Evolutionary conservation across 2,797 vertebrate species (phyloP), one percentile per base, ranked within the genome.

Genomic region (Danio tinwini): DNA sequence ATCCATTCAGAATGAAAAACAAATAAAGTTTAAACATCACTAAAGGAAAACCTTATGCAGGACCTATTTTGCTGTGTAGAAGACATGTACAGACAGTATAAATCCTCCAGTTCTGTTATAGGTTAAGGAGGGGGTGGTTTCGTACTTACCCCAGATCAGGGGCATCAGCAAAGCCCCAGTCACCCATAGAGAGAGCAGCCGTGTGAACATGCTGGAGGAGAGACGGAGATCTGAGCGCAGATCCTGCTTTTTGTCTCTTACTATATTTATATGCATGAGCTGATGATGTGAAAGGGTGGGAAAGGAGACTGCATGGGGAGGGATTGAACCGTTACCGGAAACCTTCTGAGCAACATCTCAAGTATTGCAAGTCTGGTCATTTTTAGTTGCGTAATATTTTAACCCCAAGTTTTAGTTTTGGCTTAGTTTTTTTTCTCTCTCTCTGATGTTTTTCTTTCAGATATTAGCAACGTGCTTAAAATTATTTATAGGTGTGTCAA

Each of bases 121-220:
- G 49, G 17, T 70, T 71, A 29, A 70, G 4, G n/a, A n/a, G 37
- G 50, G 17, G 10, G 5, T 2, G 10, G 58, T 64, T 21, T 42
- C 67, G 64, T 86, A 91, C 92, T 92, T 87, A 93, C 91, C 91
- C 13, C 74, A 74, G 85, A 85, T 89, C 39, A 75, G 53, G 12
- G 29, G 13, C 83, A 88, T 72, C 80, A 92, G 71, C 76, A 92
- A 76, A 42, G 74, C 61, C 10, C 74, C 74, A 21, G 71, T 76
- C 55, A 88, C 11, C 56, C 84, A 89, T 64, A 93, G 74, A 83
- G 72, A 84, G 19, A 91, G 79, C 53, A 87, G 74, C 47, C 17
- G 52, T 39, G 58, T n/a, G 40, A 86, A 82, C 88, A 91, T 91
- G 80, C 62, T 90, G 88, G 37, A 83, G 88, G 37, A 84, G 49